Evolutionary conservation across 2,113 vertebrate species (phyloP).

Genomic region (Dasyornis broadbenti): DNA sequence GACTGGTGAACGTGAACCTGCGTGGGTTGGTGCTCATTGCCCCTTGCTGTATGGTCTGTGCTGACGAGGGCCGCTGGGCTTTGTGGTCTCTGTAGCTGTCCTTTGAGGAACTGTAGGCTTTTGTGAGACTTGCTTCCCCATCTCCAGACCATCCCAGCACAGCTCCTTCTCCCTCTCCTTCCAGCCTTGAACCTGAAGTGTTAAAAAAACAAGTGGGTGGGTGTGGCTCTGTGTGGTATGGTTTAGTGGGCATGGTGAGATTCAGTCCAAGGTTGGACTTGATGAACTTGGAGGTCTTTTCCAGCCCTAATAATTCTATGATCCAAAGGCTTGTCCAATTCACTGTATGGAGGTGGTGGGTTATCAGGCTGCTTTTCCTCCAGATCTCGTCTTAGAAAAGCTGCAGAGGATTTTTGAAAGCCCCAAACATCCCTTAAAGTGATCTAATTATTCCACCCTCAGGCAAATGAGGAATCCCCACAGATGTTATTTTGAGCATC

Average conservation of each 20-base stretch:
- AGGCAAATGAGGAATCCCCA: not conserved
- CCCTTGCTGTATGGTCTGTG: not conserved
- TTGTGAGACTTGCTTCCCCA: not conserved
- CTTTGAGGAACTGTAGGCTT: not conserved
- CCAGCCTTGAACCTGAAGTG: not conserved
- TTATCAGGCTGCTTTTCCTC: not conserved
- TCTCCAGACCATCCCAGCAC: not conserved
- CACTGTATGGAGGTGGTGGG: not conserved
- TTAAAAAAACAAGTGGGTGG: not conserved
- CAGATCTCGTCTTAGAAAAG: not conserved
- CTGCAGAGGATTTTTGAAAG: not conserved
- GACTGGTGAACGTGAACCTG: not conserved
- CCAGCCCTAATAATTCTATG: not conserved
- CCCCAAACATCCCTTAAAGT: not conserved
- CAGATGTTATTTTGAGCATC: not conserved
- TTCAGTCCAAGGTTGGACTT: not conserved
- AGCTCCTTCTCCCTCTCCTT: not conserved
- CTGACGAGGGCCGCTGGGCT: not conserved
- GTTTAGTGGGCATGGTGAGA: not conserved
- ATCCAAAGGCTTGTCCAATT: not conserved
- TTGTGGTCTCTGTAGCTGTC: not conserved
- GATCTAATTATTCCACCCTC: not conserved
- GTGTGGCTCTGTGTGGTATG: not conserved
- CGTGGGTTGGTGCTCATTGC: accelerated
- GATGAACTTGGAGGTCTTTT: not conserved